Percentiles rank a stretch among this genome's conserved stretches.
Evolutionary conservation across 2,797 vertebrate species (phyloP).

Genomic region (Sylvia borin): DNA sequence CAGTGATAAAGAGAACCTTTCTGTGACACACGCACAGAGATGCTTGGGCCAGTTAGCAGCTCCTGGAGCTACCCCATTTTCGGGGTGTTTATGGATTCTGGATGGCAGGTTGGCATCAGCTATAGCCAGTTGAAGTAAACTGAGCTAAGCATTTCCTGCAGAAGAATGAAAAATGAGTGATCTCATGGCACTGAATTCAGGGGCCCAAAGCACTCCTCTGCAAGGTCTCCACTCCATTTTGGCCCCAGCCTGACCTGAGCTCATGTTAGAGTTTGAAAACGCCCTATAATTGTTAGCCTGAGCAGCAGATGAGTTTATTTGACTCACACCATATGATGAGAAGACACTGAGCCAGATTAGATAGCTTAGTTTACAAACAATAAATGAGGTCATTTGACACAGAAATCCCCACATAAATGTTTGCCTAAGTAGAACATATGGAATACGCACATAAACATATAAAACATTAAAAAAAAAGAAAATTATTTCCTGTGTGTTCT

Average conservation of each 20-base stretch:
- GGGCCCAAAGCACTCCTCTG: neutral
- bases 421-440: neutral
- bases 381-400: constrained; percentile 3
- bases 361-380: constrained; percentile 36
- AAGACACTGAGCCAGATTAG: constrained; percentile 18
- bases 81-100: neutral
- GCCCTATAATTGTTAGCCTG: neutral
- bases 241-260: neutral
- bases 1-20: neutral
- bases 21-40: neutral
- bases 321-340: neutral
- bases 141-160: neutral
- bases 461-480: neutral
- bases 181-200: neutral
- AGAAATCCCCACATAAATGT: neutral
- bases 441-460: neutral
- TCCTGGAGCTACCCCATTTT: neutral
- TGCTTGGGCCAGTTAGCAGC: neutral
- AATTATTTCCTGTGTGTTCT: neutral
- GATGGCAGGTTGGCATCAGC: neutral
- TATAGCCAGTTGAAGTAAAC: neutral
- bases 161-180: neutral
- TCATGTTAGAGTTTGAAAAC: neutral
- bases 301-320: constrained; percentile 19
- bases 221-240: neutral